These are phyloP conservation scores for Tyrannus savana DNA, from an alignment of 2,113 vertebrate species.

Conservation along the genomic window DNA sequence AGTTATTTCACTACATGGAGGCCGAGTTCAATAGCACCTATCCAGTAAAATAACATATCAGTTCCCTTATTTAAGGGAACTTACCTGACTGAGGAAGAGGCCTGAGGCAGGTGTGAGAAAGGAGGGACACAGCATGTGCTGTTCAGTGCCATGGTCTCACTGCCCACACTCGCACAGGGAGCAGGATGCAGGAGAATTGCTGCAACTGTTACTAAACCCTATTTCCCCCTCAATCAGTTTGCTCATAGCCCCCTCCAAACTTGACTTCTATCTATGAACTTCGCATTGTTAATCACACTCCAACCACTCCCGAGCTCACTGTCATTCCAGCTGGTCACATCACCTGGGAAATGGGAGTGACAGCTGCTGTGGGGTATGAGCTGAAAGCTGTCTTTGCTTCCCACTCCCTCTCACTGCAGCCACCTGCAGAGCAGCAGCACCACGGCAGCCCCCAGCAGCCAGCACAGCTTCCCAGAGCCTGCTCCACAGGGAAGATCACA, in stretches of 20 bases:
- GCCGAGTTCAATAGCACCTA: neutral
- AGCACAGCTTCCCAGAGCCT: neutral
- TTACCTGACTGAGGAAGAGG: neutral
- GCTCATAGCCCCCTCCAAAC: neutral
- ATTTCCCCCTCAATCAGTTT: neutral
- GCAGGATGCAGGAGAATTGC: neutral
- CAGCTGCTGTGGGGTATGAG: neutral
- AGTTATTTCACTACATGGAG: neutral
- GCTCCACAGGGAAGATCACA: neutral
- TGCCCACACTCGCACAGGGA: neutral
- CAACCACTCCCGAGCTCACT: neutral
- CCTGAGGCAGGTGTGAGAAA: neutral
- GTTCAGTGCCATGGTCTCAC: neutral
- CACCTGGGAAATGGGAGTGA: neutral
- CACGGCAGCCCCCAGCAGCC: neutral
- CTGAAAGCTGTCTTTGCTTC: neutral
- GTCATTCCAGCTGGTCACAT: neutral
- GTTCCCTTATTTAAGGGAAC: neutral
- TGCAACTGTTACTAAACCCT: neutral
- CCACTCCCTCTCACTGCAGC: neutral
- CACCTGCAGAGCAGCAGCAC: accelerated
- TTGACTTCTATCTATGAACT: neutral
- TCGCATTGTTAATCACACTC: neutral
- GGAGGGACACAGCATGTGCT: neutral
- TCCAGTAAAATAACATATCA: neutral